Evolutionary conservation across 2,113 vertebrate genomes (phyloP).

Genomic region (Spheniscus mendiculus): DNA sequence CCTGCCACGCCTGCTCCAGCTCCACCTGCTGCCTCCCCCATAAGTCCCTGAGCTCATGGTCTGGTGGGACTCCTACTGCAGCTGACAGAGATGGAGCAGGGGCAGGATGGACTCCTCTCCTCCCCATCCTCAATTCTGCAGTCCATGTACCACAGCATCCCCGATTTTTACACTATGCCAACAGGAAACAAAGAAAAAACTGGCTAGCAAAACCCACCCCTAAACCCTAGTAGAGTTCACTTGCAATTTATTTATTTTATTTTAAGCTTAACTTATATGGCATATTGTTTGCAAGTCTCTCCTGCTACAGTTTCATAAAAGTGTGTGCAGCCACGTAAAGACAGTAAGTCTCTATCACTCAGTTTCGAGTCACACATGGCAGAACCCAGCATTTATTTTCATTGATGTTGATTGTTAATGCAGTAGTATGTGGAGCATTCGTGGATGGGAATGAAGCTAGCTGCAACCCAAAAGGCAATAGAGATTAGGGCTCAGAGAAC

Average conservation of each 20-base stretch:
- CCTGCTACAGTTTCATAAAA: neutral
- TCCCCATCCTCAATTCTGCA: neutral
- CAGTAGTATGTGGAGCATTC: neutral
- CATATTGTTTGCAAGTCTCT: neutral
- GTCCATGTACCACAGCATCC: neutral
- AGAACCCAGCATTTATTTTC: neutral
- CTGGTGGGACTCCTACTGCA: neutral
- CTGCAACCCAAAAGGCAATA: neutral
- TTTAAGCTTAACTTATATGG: neutral
- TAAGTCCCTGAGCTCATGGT: accelerated
- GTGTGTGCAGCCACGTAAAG: neutral
- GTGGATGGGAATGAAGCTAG: neutral
- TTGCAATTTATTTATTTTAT: neutral
- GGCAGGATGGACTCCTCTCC: neutral
- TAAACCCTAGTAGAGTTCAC: neutral
- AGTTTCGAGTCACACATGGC: neutral
- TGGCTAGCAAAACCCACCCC: neutral
- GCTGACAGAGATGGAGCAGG: neutral
- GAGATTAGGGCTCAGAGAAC: neutral
- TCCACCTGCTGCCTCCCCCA: neutral
- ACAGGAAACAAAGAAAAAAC: neutral
- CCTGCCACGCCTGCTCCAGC: neutral
- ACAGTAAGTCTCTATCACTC: neutral
- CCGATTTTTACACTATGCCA: neutral
- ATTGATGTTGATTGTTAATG: neutral